Evolutionary conservation across 2,888 invertebrate species (phyloP).

Genomic region (Anarsia innoxiella): DNA sequence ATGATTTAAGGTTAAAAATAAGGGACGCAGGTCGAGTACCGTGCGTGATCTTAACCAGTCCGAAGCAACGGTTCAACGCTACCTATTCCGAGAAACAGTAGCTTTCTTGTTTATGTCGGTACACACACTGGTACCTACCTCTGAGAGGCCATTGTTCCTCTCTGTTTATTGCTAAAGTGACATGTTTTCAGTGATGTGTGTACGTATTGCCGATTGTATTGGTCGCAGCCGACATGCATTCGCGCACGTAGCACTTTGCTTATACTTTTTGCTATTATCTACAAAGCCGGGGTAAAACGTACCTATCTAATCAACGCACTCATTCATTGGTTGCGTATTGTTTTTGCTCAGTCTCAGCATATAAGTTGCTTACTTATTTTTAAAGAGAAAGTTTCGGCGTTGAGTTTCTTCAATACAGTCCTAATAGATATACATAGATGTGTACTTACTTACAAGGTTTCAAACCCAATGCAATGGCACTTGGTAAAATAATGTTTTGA

Average conservation of each 20-base stretch:
- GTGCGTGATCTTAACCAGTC: conserved; percentile 30
- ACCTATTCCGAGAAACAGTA: conserved; percentile 55
- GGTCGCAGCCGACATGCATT: conserved; percentile 35
- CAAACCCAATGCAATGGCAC: no score
- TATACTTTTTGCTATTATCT: conserved; percentile 17
- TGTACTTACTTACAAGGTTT: no score
- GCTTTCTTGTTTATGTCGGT: conserved; percentile 44
- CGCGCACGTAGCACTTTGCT: conserved; percentile 37
- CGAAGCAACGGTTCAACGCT: conserved; percentile 11
- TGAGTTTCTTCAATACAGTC: no score
- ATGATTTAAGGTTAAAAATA: no score
- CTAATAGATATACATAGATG: no score
- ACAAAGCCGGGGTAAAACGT: neutral
- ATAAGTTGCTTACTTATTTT: no score
- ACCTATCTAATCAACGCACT: neutral
- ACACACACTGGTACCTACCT: conserved; percentile 21
- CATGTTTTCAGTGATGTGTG: conserved; percentile 32
- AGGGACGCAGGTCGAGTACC: no score
- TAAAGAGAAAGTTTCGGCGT: no score
- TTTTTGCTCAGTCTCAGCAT: no score
- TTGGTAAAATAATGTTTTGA: no score
- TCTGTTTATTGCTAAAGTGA: conserved; percentile 10
- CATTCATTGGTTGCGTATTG: no score
- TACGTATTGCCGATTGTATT: no score
- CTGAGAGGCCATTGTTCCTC: conserved; percentile 39